Evolutionary conservation across 2,113 vertebrate species (phyloP), one percentile per base, ranked within the genome.

Genomic region (Tragelaphus buxtoni): DNA sequence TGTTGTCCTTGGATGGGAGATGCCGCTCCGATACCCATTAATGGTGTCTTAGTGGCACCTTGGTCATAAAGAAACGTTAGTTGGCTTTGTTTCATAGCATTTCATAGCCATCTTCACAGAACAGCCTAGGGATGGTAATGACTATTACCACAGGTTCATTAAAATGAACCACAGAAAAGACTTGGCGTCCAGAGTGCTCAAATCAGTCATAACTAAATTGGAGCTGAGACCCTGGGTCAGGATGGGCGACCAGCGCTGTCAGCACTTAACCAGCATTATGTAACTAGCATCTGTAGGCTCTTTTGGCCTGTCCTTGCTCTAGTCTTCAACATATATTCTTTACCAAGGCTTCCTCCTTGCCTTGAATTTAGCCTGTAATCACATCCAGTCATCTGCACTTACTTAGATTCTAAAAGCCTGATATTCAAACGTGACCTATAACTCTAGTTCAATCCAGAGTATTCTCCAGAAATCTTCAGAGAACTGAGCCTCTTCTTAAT

Each of bases 371-470:
- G 35, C 39, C 49, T 89, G n/a, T 83, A 63, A 58, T 80, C n/a
- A 55, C 63, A 92, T 79, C 51, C 20, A 80, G 14, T 92, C 53
- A 89, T 76, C 74, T 95, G 6, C 35, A 56, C 30, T n/a, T 61
- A 39, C 22, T 24, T 74, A n/a, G n/a, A 81, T 92, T 87, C 47
- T 93, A 26, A 74, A 96, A 90, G 45, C 82, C 88, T 86, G 32
- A 51, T 95, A 88, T 96, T 91, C 88, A 83, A 10, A 96, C 81
- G 28, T 86, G 26, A 91, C 83, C 51, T 28, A 42, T 53, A 97
- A 89, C 82, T 97, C 85, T 69, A 39, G 39, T 74, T 97, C 63
- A 93, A 3, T 86, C 53, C 58, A 58, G 60, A 89, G 9, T 88
- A 69, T 60, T 95, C 61, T 87, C 56, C 86, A 94, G 63, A 84